Percentiles rank a stretch among this genome's conserved stretches.
These are phyloP conservation scores for Montipora sp. DNA, from an alignment of 64 coral and sea anemone species.

Conservation along the genomic window DNA sequence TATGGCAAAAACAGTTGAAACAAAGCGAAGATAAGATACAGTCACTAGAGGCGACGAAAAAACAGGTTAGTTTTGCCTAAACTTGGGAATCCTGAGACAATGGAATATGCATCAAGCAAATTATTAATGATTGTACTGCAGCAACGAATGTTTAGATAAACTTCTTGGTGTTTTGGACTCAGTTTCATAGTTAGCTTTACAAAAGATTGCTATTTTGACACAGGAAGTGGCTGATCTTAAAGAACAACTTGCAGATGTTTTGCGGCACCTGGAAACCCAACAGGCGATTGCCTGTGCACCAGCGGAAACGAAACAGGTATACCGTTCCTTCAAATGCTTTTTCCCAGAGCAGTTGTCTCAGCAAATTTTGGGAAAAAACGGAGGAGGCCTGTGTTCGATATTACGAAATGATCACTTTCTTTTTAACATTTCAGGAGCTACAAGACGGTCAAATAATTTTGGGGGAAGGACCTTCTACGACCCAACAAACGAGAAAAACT, in stretches of 20 bases:
- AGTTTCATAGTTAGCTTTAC: too few relatives aligned
- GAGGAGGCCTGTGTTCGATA: too few relatives aligned
- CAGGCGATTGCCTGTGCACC: constrained; percentile 81
- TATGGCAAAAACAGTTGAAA: constrained; percentile 83
- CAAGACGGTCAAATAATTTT: constrained; percentile 86
- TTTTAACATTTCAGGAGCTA: constrained; percentile 60
- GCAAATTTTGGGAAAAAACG: too few relatives aligned
- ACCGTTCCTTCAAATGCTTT: not conserved
- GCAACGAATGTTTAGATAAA: too few relatives aligned
- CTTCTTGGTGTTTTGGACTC: not conserved
- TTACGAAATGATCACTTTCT: not conserved
- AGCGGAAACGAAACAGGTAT: constrained; percentile 83
- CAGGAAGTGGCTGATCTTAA: constrained; percentile 87
- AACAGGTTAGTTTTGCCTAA: constrained; percentile 20
- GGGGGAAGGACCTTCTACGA: constrained; percentile 55
- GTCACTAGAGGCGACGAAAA: constrained; percentile 37
- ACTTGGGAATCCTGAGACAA: too few relatives aligned
- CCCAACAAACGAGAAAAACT: constrained; percentile 50
- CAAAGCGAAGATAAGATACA: constrained; percentile 74
- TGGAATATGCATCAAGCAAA: not conserved
- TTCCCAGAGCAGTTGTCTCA: too few relatives aligned
- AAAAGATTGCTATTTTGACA: not conserved
- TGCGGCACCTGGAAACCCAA: constrained; percentile 92
- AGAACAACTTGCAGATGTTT: constrained; percentile 82
- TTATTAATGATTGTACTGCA: not conserved